These are phyloP conservation scores for Toxotes lorentzi DNA, from an alignment of 2,797 vertebrate species.

Conservation along the genomic window DNA sequence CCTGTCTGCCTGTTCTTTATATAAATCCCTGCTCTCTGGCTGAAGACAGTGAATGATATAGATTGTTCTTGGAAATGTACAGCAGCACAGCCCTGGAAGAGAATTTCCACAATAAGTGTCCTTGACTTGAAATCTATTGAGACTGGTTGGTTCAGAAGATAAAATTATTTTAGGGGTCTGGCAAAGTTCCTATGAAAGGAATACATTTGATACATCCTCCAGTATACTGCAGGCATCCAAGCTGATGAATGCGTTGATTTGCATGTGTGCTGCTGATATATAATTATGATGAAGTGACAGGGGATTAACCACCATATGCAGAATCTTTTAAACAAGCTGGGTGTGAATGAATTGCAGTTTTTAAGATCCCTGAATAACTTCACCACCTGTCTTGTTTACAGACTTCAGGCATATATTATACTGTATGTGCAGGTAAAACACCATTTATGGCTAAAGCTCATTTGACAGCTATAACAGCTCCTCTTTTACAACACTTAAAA, in stretches of 20 bases:
- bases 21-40: slow-evolving; percentile 75
- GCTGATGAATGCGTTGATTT: slow-evolving; percentile 60
- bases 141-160: slow-evolving; percentile 49
- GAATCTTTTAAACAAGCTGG: slow-evolving; percentile 33
- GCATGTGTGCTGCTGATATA: slow-evolving; percentile 48
- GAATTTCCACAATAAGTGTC: slow-evolving; percentile 71
- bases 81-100: slow-evolving; percentile 56
- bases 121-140: slow-evolving; percentile 69
- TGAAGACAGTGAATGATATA: slow-evolving; percentile 80
- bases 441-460: slow-evolving; percentile 25
- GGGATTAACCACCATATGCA: slow-evolving; percentile 52
- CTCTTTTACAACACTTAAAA: slow-evolving; percentile 30
- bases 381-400: slow-evolving; percentile 59
- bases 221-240: slow-evolving; percentile 18
- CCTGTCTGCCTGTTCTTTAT: slow-evolving; percentile 74
- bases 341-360: slow-evolving; percentile 39
- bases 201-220: slow-evolving; percentile 35
- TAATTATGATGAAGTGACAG: slow-evolving; percentile 61
- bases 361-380: slow-evolving; percentile 43
- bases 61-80: slow-evolving; percentile 78
- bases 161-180: slow-evolving; percentile 56
- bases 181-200: slow-evolving; percentile 41
- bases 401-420: neutral
- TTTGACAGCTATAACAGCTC: slow-evolving; percentile 37
- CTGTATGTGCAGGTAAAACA: slow-evolving; percentile 19